These are phyloP conservation scores for Numenius arquata DNA, from an alignment of 2,113 vertebrate species.

Conservation along the genomic window DNA sequence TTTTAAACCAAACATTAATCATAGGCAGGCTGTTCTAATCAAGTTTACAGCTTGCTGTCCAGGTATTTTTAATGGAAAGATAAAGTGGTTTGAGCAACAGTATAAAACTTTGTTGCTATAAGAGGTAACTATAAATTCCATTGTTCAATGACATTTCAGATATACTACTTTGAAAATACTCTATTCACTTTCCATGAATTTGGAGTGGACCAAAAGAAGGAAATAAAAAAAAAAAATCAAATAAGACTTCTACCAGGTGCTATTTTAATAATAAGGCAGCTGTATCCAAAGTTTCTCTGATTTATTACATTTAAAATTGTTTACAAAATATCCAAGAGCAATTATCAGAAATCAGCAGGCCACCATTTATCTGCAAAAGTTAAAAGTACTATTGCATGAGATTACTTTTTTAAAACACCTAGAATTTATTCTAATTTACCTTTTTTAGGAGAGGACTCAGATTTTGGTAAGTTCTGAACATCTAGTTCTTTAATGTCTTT, in stretches of 20 bases:
- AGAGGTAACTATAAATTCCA: background rate
- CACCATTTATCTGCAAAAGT: background rate
- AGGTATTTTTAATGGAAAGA: background rate
- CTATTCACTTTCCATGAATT: background rate
- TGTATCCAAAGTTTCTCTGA: background rate
- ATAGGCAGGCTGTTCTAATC: background rate
- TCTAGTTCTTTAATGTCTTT: constrained; percentile 85
- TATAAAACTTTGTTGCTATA: background rate
- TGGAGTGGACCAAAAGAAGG: background rate
- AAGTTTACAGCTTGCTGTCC: background rate
- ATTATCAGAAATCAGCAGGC: background rate
- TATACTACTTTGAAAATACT: background rate
- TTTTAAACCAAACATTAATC: background rate
- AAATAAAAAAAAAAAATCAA: background rate
- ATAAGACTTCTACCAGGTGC: background rate
- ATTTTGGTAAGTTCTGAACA: constrained; percentile 73
- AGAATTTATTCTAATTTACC: constrained; percentile 74
- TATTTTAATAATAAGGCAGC: background rate
- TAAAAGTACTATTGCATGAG: background rate
- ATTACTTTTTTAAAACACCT: background rate
- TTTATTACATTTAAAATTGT: background rate
- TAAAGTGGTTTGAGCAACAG: background rate
- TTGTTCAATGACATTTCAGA: background rate
- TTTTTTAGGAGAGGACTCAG: constrained; percentile 80
- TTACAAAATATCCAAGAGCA: background rate